Evolutionary conservation across 1,140 invertebrate species (phyloP).

Genomic region (Anthonomus grandis): DNA sequence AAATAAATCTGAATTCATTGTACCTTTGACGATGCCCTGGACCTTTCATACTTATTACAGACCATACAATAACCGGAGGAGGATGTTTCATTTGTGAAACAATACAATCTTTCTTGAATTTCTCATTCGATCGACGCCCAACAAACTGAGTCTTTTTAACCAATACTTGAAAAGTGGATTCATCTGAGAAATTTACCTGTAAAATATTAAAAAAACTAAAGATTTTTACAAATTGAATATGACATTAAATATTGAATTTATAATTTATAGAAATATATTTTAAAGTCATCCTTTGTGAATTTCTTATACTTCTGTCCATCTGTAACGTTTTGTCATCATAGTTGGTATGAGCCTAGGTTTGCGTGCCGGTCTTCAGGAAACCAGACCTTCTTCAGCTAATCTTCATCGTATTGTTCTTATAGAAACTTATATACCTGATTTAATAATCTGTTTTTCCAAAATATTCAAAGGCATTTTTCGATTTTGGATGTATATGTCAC

Average conservation of each 20-base stretch:
- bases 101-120: not conserved
- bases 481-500: not conserved
- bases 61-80: too few species aligned
- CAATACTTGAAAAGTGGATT: not conserved
- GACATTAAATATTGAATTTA: not conserved
- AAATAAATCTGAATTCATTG: not conserved
- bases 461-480: not conserved
- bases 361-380: not conserved
- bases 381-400: not conserved
- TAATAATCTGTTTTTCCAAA: not conserved
- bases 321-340: not conserved
- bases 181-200: not conserved
- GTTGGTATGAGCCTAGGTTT: not conserved
- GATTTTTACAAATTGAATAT: not conserved
- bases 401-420: not conserved
- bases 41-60: not conserved
- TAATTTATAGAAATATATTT: not conserved
- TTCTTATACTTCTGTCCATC: not conserved
- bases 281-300: not conserved
- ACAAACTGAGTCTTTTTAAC: not conserved
- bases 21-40: not conserved
- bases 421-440: not conserved
- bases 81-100: too few species aligned
- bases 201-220: not conserved
- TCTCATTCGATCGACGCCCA: not conserved